Evolutionary conservation across 2,888 invertebrate genomes (phyloP).

Genomic region (Polyommatus iphigenia): DNA sequence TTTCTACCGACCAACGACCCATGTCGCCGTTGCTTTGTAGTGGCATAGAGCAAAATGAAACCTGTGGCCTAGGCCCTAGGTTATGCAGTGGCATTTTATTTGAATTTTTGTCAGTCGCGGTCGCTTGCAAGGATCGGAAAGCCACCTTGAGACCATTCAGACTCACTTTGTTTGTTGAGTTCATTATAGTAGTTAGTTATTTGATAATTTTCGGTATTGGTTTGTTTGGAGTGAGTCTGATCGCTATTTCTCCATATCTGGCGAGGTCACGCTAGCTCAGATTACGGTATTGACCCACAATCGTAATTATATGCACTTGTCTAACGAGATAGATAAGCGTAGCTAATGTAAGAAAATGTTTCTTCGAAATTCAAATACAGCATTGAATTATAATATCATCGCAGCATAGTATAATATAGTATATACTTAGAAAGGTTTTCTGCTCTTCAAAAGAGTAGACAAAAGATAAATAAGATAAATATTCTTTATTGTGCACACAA

Average conservation of each 20-base stretch:
- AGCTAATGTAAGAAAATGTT: not conserved
- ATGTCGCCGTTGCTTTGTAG: too few species aligned
- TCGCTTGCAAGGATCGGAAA: too few species aligned
- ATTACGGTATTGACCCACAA: not conserved
- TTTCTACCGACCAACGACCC: too few species aligned
- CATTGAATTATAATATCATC: not conserved
- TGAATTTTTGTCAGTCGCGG: too few species aligned
- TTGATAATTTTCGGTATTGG: slow-evolving; percentile 18
- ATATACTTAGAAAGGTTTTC: too few species aligned
- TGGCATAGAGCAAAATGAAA: too few species aligned
- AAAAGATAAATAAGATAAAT: too few species aligned
- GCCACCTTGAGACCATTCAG: not conserved
- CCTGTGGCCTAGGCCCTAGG: too few species aligned
- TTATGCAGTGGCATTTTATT: too few species aligned
- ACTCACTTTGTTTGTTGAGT: not conserved
- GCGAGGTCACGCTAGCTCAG: not conserved
- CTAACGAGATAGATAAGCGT: not conserved
- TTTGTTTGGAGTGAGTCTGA: slow-evolving; percentile 7
- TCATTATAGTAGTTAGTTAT: slow-evolving; percentile 22
- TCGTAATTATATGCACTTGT: not conserved
- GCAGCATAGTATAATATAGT: not conserved
- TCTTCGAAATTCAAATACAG: not conserved
- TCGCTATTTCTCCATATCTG: slow-evolving; percentile 1
- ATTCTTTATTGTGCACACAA: too few species aligned
- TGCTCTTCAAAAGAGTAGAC: too few species aligned